Base-by-base conservation (phyloP, 92 coral and sea anemone species). In the Epizoanthus illoricatus region DNA sequence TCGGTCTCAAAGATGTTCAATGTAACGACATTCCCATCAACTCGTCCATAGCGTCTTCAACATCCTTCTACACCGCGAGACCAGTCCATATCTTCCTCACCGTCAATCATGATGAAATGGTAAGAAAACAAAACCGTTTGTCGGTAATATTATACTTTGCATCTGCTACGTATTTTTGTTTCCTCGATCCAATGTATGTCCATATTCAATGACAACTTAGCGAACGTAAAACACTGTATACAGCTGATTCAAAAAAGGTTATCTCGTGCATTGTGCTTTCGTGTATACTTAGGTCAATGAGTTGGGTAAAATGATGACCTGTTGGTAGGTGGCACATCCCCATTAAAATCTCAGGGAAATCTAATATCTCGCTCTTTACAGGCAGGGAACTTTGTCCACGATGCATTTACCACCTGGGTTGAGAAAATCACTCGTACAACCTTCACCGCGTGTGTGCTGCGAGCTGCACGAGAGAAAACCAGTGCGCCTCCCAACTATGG, bases 351-450 rank as follows among this genome's bases (percentile, higher is more conserved):
- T 1, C 7, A 7, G 49, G 8, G 9, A 42, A 7, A 2, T 5
- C 49, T 45, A 0, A 0, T 45, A 45, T 45, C 9, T 45, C 9
- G 17, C 56, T 41, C 11, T 6, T n/a, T 23, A 16, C 69, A 65
- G 69, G 36, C 17, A 10, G 69, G 69, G 7, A 65, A 20, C 36
- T 24, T 76, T 1, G 68, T 76, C 4, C 81, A 76, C n/a, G 45
- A 85, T 72, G 91, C 94, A 12, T 84, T 91, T 39, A 88, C 89
- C 63, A 91, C 88, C n/a, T 91, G 94, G 94, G 92, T 81, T 5
- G 94, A 91, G 60, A 84, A 86, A 69, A 81, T 91, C 47, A 81
- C 88, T 28, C 88, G 87, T 39, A 84, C 90, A 1, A 73, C 82
- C 60, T 91, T 91, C 73, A 89, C 90, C 15, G 82, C 90, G 58